Evolutionary conservation across 1,140 invertebrate species (phyloP), one percentile per base, ranked within the genome.

Genomic region (Trialeurodes vaporariorum): DNA sequence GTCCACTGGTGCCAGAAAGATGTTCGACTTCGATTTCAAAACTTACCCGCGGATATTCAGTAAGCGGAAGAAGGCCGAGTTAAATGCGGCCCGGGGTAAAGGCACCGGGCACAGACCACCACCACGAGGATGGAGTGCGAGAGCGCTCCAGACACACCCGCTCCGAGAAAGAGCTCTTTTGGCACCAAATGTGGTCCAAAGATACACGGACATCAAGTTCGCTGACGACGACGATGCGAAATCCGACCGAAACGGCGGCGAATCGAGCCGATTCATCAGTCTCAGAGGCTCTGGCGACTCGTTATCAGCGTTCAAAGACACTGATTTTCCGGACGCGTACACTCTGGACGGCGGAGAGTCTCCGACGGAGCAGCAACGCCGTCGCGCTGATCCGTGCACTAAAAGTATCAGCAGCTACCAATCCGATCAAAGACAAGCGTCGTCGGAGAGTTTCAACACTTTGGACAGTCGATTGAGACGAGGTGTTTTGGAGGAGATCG

Each of bases 401-500:
- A 83, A 64, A 71, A 9, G 34, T 78, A 23, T 73, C 82, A 59
- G 34, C 34, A 49, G 34, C 17, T 49, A 9, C 34, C 34, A 49
- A 49, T n/a, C n/a, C n/a, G n/a, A n/a, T n/a, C n/a, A n/a, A n/a
- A n/a, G n/a, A n/a, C n/a, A n/a, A n/a, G n/a, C n/a, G n/a, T 5
- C 5, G 34, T 49, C 34, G 17, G 34, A 49, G 34, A 49, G 34
- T 17, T 17, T 17, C 5, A 17, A 49, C 17, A 5, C 27, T 24
- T n/a, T n/a, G n/a, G 34, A 49, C 17, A 5, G 5, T 49, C 34
- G 34, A 49, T 17, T 49, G 34, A 27, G 66, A 22, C 79, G 79
- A 9, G 86, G 86, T 0, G 86, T 90, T 0, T 84, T 92, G 69
- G 90, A 92, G 77, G 88, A 92, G 79, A 90, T 92, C 67, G 86